phyloP scores from a whole-genome alignment of 2,113 vertebrate species.

The Ardeotis arabs region DNA sequence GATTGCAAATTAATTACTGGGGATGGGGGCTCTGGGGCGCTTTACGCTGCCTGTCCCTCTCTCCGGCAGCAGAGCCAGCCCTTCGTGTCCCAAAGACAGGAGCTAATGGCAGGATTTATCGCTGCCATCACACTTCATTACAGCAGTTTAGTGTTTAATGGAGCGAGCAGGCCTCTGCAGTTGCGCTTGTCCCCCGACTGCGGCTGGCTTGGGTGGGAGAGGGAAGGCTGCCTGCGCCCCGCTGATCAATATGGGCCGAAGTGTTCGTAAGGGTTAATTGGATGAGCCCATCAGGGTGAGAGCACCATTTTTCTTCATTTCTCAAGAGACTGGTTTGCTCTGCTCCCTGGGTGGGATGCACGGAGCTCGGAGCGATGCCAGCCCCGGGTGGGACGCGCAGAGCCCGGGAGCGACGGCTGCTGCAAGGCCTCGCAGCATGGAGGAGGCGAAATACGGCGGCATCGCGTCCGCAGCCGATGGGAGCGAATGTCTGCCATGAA shows the following conservation, averaged over 20 bases:
- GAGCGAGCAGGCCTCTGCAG: background rate
- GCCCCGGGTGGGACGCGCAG: accelerated
- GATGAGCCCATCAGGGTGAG: accelerated
- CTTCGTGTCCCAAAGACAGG: background rate
- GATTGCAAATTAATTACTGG: background rate
- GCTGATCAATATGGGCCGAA: background rate
- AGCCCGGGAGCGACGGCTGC: accelerated
- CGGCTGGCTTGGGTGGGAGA: accelerated
- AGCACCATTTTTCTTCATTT: background rate
- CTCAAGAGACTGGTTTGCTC: background rate
- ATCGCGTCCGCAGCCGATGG: accelerated
- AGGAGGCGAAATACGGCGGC: background rate
- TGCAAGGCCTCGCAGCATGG: accelerated
- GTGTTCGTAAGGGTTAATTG: background rate
- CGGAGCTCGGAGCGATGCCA: background rate
- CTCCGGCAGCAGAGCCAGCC: accelerated
- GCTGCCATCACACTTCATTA: background rate
- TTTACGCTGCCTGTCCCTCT: background rate
- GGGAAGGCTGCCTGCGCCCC: accelerated
- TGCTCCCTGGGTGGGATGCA: accelerated
- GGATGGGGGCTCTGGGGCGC: accelerated
- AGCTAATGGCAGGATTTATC: constrained; percentile 6
- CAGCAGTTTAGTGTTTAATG: background rate
- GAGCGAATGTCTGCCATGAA: background rate
- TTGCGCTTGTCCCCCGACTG: background rate